A percentile compares a stretch with the other conserved stretches of the same genome.
Conservation (phyloP, 1,140 invertebrate species). For the Cheumatopsyche charites region DNA sequence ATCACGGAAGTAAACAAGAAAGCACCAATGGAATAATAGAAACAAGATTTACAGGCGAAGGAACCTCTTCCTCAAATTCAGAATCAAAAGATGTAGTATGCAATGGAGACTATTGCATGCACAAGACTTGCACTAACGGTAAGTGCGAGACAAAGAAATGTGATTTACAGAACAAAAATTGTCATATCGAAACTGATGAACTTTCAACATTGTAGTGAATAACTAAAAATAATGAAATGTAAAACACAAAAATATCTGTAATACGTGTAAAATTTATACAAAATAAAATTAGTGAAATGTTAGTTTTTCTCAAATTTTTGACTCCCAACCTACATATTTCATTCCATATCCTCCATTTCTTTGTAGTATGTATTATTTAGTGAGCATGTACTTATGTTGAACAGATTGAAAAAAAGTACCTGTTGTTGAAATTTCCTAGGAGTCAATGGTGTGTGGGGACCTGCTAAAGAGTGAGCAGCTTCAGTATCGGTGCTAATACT, state of each 20-base stretch:
- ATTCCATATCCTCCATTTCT: too few species aligned
- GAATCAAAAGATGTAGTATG: slow-evolving; percentile 25
- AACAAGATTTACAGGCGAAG: slow-evolving; percentile 14
- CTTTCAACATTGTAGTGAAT: background rate
- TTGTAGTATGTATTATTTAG: too few species aligned
- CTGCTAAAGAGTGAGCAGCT: slow-evolving; percentile 37
- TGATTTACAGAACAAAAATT: slow-evolving; percentile 38
- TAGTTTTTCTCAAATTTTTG: too few species aligned
- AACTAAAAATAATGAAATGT: too few species aligned
- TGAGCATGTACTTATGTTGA: too few species aligned
- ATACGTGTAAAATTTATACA: too few species aligned
- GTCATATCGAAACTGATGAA: slow-evolving; percentile 19
- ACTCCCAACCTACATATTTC: too few species aligned
- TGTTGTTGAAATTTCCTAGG: slow-evolving; percentile 58
- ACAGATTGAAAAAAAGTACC: slow-evolving; percentile 47
- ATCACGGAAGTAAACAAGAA: too few species aligned
- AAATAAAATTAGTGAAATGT: too few species aligned
- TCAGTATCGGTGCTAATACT: slow-evolving; percentile 60
- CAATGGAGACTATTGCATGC: slow-evolving; percentile 31
- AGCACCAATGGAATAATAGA: background rate
- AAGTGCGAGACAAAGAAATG: slow-evolving; percentile 42
- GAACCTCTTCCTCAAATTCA: slow-evolving; percentile 3
- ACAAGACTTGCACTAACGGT: slow-evolving; percentile 34
- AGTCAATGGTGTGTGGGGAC: slow-evolving; percentile 55
- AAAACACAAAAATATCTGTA: too few species aligned